Evolutionary conservation across 2,113 vertebrate genomes (phyloP), one percentile per base, ranked within the genome.

Genomic region (Misgurnus anguillicaudatus): DNA sequence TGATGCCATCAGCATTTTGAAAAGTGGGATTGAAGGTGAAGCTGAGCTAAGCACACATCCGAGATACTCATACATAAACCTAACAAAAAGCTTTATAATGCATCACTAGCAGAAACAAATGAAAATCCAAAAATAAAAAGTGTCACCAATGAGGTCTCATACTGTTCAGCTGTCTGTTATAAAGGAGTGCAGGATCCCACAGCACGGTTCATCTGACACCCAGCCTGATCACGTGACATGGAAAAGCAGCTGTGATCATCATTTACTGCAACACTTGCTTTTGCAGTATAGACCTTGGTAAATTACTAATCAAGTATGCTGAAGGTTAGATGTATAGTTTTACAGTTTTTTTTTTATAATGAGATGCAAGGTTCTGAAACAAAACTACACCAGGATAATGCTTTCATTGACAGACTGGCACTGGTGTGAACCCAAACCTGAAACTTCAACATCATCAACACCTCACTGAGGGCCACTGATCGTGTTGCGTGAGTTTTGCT

Each of bases 221-320:
- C 41, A 74, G 41, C 57, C 71, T 61, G 57, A 47, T 74, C 71
- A 74, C 24, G 57, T 74, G 71, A 47, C 71, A 74, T 39, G 9
- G 51, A 73, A 73, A 13, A 60, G 70, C 55, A 61, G 39, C 69
- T 41, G 69, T 72, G 21, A 70, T 64, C 64, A 66, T 41, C 36
- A 57, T 57, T 42, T 60, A 60, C 70, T 42, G 13, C 14, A 13
- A 21, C 38, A 16, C 41, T 74, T 47, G 9, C 38, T 74, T 51
- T 61, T 61, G 70, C 39, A 60, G 7, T 16, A 74, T 0, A 36
- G 19, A 11, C 10, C 41, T 19, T 57, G 24, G 8, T 10, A 74
- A 47, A 24, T 74, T 47, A 31, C 7, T 9, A 47, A 10, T 16
- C 8, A 6, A 19, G 3, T 9, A 57, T 57, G 53, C 17, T 6